Evolutionary conservation across 2,888 invertebrate genomes (phyloP).

Genomic region (Orthosia incerta): DNA sequence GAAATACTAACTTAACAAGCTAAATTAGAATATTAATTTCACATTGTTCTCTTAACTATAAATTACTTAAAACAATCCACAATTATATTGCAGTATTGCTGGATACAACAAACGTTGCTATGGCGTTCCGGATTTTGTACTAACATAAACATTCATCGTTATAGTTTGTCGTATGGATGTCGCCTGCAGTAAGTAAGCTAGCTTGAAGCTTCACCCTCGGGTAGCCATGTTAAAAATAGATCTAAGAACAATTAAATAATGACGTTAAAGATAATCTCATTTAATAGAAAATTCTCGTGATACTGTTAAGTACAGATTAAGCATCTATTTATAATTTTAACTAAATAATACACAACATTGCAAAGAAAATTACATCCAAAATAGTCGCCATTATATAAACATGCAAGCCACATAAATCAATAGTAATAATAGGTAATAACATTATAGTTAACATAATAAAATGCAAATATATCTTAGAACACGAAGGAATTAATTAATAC

Average conservation of each 20-base stretch:
- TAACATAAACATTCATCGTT: slow-evolving; percentile 71
- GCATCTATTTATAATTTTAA: slow-evolving; percentile 59
- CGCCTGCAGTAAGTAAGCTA: slow-evolving; percentile 34
- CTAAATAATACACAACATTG: slow-evolving; percentile 65
- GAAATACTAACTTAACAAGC: slow-evolving; percentile 80
- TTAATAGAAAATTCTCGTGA: slow-evolving; percentile 54
- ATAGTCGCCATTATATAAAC: slow-evolving; percentile 64
- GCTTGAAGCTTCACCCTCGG: slow-evolving; percentile 26
- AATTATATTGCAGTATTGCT: slow-evolving; percentile 86
- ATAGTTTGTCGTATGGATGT: slow-evolving; percentile 44
- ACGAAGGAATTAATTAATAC: slow-evolving; percentile 70
- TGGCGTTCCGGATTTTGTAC: slow-evolving; percentile 87
- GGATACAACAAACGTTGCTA: slow-evolving; percentile 79
- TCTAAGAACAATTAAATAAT: slow-evolving; percentile 56
- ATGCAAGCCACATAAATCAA: slow-evolving; percentile 70
- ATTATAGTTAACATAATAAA: slow-evolving; percentile 64
- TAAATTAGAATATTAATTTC: slow-evolving; percentile 81
- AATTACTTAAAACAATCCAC: slow-evolving; percentile 81
- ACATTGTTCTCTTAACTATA: slow-evolving; percentile 77
- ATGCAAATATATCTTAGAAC: slow-evolving; percentile 64
- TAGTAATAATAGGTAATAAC: slow-evolving; percentile 64
- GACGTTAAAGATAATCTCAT: slow-evolving; percentile 66
- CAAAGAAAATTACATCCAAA: slow-evolving; percentile 72
- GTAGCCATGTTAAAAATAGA: slow-evolving; percentile 46
- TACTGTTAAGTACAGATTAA: slow-evolving; percentile 75